Evolutionary conservation across 1,140 invertebrate genomes (phyloP).

Genomic region (Coptotermes formosanus): DNA sequence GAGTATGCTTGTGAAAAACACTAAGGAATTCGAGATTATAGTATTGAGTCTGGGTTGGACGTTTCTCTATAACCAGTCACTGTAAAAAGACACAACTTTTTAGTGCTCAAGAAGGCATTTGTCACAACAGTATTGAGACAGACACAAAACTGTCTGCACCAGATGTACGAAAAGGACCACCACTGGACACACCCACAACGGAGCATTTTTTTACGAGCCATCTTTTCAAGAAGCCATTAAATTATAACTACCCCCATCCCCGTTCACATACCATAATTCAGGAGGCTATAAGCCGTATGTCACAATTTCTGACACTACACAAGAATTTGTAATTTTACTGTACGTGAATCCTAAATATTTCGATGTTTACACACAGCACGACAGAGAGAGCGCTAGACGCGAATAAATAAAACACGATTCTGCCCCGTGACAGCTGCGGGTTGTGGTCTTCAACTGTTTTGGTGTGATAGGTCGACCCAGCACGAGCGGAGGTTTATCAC

Average conservation of each 20-base stretch:
- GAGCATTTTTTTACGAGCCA: no score
- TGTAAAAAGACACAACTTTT: no score
- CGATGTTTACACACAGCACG: not conserved
- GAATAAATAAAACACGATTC: not conserved
- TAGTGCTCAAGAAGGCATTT: no score
- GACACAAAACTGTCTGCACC: no score
- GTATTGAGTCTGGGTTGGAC: no score
- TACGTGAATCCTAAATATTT: not conserved
- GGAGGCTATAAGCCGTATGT: not conserved
- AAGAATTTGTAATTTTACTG: not conserved
- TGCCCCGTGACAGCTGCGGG: not conserved
- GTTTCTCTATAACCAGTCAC: no score
- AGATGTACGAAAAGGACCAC: no score
- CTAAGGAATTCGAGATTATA: no score
- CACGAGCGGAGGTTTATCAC: slow-evolving; percentile 1
- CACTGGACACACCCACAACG: no score
- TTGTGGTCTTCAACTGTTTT: slow-evolving; percentile 11
- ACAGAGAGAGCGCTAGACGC: not conserved
- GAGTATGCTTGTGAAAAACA: no score
- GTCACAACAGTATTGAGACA: no score
- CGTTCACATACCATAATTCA: not conserved
- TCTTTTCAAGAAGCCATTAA: no score
- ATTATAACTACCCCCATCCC: not conserved
- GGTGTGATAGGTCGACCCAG: not conserved
- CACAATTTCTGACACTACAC: not conserved